These are phyloP conservation scores for Pachliopta kotzebuea DNA, from an alignment of 2,888 invertebrate species.

Conservation along the genomic window DNA sequence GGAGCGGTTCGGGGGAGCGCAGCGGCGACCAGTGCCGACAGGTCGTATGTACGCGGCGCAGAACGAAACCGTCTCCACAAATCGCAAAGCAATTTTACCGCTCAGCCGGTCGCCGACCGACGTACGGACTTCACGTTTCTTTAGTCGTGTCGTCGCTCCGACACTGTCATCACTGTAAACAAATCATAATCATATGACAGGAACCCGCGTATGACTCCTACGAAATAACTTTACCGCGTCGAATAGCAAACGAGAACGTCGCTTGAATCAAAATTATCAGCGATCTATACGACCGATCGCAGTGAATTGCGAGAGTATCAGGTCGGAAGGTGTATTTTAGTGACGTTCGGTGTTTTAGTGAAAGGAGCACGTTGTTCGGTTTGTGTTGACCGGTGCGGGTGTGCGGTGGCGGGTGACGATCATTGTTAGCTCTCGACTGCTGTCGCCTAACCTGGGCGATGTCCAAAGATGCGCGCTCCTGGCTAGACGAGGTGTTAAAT, in stretches of 20 bases:
- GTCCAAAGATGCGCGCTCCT: conserved; percentile 30
- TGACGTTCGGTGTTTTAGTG: conserved; percentile 57
- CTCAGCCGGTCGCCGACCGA: conserved; percentile 43
- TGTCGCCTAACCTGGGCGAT: conserved; percentile 42
- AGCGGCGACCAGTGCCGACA: conserved; percentile 31
- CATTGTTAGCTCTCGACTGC: conserved; percentile 45
- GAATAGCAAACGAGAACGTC: conserved; percentile 39
- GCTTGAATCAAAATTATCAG: conserved; percentile 28
- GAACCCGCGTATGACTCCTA: conserved; percentile 54
- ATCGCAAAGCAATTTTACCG: conserved; percentile 29
- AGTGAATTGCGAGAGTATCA: conserved; percentile 59
- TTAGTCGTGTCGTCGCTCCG: conserved; percentile 26
- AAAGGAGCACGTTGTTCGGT: conserved; percentile 57
- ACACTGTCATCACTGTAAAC: conserved; percentile 55
- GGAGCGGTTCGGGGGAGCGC: conserved; percentile 44
- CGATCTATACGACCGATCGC: conserved; percentile 55
- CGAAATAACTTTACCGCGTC: conserved; percentile 50
- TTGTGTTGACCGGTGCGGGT: conserved; percentile 53
- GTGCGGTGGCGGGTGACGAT: conserved; percentile 47
- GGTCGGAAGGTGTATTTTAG: conserved; percentile 53
- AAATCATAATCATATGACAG: conserved; percentile 54
- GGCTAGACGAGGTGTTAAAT: neutral
- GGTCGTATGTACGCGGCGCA: conserved; percentile 43
- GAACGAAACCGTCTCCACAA: conserved; percentile 43
- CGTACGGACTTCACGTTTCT: conserved; percentile 32